Conservation (phyloP, 2,797 vertebrate species). For the Smutsia gigantea region DNA sequence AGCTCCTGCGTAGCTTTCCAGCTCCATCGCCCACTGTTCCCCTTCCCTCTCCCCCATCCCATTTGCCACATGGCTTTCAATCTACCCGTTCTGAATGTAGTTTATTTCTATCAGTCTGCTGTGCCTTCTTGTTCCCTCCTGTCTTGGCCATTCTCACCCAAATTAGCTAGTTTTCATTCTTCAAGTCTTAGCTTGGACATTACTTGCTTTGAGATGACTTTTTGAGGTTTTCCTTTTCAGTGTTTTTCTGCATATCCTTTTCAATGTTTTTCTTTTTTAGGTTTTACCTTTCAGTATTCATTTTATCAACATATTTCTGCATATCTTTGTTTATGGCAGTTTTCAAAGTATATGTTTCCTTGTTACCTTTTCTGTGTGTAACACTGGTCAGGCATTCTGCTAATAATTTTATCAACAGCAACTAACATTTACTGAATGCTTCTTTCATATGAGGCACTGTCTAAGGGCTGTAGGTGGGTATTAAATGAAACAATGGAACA, state of each 20-base stretch:
- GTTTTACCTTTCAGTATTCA: not conserved
- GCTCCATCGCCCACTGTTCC: no score
- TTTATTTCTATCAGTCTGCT: not conserved
- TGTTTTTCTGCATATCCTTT: not conserved
- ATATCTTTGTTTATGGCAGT: not conserved
- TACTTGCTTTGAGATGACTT: not conserved
- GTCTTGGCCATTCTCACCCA: not conserved
- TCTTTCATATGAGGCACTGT: not conserved
- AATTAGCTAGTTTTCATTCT: not conserved
- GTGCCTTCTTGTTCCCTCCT: not conserved
- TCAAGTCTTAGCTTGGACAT: not conserved
- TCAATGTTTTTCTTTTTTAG: not conserved
- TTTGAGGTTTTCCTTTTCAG: not conserved
- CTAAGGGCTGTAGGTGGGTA: not conserved
- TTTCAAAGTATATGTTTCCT: not conserved
- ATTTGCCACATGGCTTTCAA: not conserved
- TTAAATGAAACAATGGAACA: not conserved
- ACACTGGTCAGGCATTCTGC: not conserved
- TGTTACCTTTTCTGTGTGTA: not conserved
- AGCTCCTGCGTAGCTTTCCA: not conserved
- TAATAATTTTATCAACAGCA: not conserved
- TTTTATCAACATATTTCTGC: not conserved
- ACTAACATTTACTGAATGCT: not conserved
- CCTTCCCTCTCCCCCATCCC: not conserved
- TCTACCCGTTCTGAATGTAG: no score